Evolutionary conservation across 1,140 invertebrate species (phyloP).

Genomic region (Heliconius melpomene): DNA sequence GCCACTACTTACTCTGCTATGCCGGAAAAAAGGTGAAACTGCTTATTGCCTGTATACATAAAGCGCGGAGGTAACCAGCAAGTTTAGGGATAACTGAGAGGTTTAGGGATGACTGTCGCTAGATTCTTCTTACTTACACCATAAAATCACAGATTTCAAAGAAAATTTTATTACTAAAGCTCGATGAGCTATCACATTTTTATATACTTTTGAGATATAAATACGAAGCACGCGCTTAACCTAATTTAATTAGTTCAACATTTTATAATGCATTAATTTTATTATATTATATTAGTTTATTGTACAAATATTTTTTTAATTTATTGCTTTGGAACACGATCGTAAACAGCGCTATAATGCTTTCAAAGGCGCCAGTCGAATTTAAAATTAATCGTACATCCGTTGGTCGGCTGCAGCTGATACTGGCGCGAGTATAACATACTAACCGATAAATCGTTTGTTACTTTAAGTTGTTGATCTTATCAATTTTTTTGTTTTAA

Average conservation of each 20-base stretch:
- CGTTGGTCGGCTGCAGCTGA: slow-evolving; percentile 29
- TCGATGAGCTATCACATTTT: no score
- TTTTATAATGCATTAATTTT: slow-evolving; percentile 3
- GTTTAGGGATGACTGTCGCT: no score
- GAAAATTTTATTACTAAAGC: neutral
- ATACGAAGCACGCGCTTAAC: neutral
- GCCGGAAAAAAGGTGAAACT: no score
- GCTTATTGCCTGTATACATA: no score
- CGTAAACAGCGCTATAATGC: slow-evolving; percentile 14
- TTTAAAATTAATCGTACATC: slow-evolving; percentile 51
- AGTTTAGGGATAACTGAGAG: no score
- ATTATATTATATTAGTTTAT: slow-evolving; percentile 12
- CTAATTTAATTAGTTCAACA: neutral
- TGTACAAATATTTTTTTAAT: slow-evolving; percentile 13
- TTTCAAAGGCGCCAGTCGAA: slow-evolving; percentile 38
- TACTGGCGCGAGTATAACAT: slow-evolving; percentile 5
- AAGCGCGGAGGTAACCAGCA: no score
- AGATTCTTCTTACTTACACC: no score
- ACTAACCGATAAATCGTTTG: slow-evolving; percentile 3
- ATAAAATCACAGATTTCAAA: no score
- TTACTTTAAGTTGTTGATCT: neutral
- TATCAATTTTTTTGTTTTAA: neutral
- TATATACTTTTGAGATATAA: neutral
- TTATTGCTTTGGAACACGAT: slow-evolving; percentile 4
- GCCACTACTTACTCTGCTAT: no score